Percentiles rank a stretch among this genome's conserved stretches.
Evolutionary conservation across 2,113 vertebrate species (phyloP).

Genomic region (Ictalurus punctatus): DNA sequence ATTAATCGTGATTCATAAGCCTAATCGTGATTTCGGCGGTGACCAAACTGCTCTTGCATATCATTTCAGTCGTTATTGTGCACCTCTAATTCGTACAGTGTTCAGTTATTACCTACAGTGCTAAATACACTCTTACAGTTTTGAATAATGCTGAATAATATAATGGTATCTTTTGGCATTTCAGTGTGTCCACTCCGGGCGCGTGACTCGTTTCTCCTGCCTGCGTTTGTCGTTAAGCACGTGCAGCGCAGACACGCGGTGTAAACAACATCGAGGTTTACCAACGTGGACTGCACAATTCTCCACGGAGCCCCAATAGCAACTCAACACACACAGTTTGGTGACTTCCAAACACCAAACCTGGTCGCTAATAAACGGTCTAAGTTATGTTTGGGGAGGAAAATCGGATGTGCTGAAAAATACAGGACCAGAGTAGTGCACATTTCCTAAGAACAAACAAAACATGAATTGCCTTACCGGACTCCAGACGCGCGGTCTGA

Average conservation of each 20-base stretch:
- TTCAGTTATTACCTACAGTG: not conserved
- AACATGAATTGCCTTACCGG: conserved; percentile 79
- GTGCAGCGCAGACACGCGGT: conserved; percentile 14
- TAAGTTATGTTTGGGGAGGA: not conserved
- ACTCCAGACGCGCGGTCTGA: conserved; percentile 86
- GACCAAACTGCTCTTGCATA: not conserved
- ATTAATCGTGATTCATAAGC: not conserved
- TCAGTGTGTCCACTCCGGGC: not conserved
- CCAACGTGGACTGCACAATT: not conserved
- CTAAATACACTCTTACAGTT: not conserved
- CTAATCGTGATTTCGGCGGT: not conserved
- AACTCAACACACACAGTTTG: not conserved
- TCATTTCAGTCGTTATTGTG: not conserved
- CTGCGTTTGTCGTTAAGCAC: conserved; percentile 11
- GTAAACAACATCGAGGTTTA: conserved; percentile 12
- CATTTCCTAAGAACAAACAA: not conserved
- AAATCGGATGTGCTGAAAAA: not conserved
- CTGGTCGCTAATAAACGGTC: not conserved
- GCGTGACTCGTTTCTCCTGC: not conserved
- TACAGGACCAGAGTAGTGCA: not conserved
- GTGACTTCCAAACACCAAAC: not conserved
- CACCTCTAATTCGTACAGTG: not conserved
- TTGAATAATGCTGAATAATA: too few species aligned
- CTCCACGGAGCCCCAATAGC: not conserved
- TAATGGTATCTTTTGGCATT: not conserved